Base-by-base conservation (phyloP, 2,113 vertebrate genomes). In the Aplodontia rufa region DNA sequence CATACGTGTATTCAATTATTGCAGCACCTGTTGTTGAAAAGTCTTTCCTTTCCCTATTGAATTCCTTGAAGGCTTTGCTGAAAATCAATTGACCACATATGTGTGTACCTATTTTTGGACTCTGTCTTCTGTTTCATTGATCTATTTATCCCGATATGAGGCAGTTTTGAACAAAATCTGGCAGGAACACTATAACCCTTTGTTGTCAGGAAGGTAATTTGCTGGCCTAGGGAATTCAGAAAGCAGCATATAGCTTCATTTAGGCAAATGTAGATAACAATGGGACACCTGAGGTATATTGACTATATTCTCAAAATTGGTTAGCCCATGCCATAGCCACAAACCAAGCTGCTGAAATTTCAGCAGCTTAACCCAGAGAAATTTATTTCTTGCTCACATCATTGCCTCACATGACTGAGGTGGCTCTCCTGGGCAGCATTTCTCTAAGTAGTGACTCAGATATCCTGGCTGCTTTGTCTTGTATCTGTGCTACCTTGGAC, bases 51-150 rank as follows among this genome's bases (percentile, higher is more conserved):
- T 92, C 60, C 53, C 72, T 94, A 26, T 60, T 95, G 90, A 90
- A 92, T 95, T 87, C 51, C 58, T 90, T 93, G 32, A 64, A 72
- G 64, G 58, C 75, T 96, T 95, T 90, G 76, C 64, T 90, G 90
- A 96, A 96, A 96, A 97, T 97, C 96, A 96, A 66, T 95, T 96
- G 88, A 58, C 95, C 80, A 93, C 87, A 75, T 95, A 89, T 93
- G 87, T 86, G 84, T 91, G 75, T 71, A 47, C 72, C 97, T 97
- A 84, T 93, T 97, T 97, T 95, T 90, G 84, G 94, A 90, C 40
- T 80, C 83, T 80, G 79, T 75, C 37, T 95, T 92, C 87, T 95
- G 37, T 90, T 97, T 92, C 94, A 97, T 96, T 95, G 95, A 95
- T 97, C 75, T 95, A 62, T 96, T 95, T 97, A 93, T 87, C 79